Conservation (phyloP, 2,797 vertebrate genomes). For the Tarsius wallacei region DNA sequence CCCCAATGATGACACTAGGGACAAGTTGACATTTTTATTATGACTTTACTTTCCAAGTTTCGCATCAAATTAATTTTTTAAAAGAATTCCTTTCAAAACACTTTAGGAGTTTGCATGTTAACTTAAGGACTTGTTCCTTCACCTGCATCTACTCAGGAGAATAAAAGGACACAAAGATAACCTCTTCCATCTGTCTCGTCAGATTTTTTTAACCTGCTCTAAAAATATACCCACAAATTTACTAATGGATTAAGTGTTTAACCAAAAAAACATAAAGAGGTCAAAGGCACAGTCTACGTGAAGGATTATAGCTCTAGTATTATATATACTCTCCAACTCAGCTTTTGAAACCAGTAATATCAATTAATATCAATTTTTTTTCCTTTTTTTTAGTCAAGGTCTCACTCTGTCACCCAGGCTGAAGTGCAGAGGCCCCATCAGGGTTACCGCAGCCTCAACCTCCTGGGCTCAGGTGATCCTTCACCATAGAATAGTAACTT, state of each 20-base stretch:
- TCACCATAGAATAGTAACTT: background rate
- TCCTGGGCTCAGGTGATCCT: too few relatives aligned
- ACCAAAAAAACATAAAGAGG: background rate
- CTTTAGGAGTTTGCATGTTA: background rate
- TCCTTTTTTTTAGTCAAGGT: too few relatives aligned
- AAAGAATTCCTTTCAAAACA: background rate
- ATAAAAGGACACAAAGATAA: constrained; percentile 60
- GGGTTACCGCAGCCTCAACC: too few relatives aligned
- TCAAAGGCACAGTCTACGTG: background rate
- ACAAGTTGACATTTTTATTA: constrained; percentile 71
- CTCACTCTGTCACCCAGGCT: too few relatives aligned
- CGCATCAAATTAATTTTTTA: constrained; percentile 70
- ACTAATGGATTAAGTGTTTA: constrained; percentile 2
- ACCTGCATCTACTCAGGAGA: constrained; percentile 55
- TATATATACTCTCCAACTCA: background rate
- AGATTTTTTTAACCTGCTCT: background rate
- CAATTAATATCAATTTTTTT: too few relatives aligned
- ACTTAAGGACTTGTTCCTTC: background rate
- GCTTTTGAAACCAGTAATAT: background rate
- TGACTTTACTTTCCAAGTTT: constrained; percentile 70
- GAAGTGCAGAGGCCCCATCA: too few relatives aligned
- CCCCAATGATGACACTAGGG: constrained; percentile 55
- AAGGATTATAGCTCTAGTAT: background rate
- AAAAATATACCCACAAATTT: background rate
- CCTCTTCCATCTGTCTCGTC: background rate